phyloP scores from a whole-genome alignment of 2,797 vertebrate species.

The Girardinus metallicus region DNA sequence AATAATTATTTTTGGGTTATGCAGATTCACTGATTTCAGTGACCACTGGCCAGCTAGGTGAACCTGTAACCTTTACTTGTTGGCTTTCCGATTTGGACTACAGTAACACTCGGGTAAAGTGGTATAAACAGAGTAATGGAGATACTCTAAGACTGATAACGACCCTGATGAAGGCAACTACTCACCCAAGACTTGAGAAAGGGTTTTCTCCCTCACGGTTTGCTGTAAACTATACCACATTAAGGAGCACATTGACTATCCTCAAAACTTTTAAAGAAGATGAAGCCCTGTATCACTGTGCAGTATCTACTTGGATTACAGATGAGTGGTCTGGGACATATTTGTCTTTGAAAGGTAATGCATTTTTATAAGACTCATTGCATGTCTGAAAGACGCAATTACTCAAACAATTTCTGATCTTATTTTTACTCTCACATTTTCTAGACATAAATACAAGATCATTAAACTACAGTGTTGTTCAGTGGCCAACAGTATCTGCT shows the following conservation, averaged over 20 bases:
- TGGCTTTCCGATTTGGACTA: background rate
- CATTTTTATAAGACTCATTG: background rate
- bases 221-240: background rate
- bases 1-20: slow-evolving; percentile 2
- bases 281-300: slow-evolving; percentile 53
- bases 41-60: slow-evolving; percentile 6
- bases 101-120: slow-evolving; percentile 35
- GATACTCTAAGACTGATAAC: slow-evolving; percentile 29
- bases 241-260: slow-evolving; percentile 39
- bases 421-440: background rate
- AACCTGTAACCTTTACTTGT: slow-evolving; percentile 36
- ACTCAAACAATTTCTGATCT: background rate
- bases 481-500: background rate
- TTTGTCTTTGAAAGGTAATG: slow-evolving; percentile 46
- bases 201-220: slow-evolving; percentile 27
- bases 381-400: background rate
- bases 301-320: slow-evolving; percentile 13
- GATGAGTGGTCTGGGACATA: slow-evolving; percentile 36
- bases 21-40: slow-evolving; percentile 39
- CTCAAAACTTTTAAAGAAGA: slow-evolving; percentile 28
- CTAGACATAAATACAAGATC: slow-evolving; percentile 11
- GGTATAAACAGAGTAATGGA: slow-evolving; percentile 52
- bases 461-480: slow-evolving; percentile 23
- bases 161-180: background rate
- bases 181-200: background rate